phyloP scores from a whole-genome alignment of 2,113 vertebrate genomes.

The Pseudolaguvia tuberculata region DNA sequence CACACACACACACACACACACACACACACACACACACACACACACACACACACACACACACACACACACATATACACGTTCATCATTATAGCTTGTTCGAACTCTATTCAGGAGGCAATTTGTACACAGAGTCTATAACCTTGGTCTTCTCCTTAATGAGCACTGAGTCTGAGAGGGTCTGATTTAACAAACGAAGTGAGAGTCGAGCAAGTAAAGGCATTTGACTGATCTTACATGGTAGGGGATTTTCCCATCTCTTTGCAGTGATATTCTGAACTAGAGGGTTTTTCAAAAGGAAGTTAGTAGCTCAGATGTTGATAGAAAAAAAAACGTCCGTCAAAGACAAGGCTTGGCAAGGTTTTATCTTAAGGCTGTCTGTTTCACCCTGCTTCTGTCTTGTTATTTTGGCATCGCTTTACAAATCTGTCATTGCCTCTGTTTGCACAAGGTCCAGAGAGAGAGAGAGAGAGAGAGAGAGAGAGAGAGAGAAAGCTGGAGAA shows the following conservation, averaged over 20 bases:
- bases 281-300: not conserved
- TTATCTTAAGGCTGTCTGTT: conserved; percentile 11
- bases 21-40: too few species aligned
- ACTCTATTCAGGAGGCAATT: too few species aligned
- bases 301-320: not conserved
- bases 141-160: conserved; percentile 19
- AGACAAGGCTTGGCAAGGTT: not conserved
- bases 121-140: not conserved
- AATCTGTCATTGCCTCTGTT: conserved; percentile 23
- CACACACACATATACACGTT: not conserved
- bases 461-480: not conserved
- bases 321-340: not conserved
- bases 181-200: not conserved
- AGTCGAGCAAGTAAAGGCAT: not conserved
- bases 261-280: not conserved
- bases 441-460: conserved; percentile 12
- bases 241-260: conserved; percentile 6
- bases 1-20: too few species aligned
- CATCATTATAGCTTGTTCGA: not conserved
- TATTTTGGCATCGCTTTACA: conserved; percentile 4
- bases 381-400: conserved; percentile 15
- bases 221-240: not conserved
- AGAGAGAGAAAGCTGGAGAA: not conserved
- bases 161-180: not conserved
- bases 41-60: too few species aligned